These are phyloP conservation scores for Trichechus manatus DNA, from an alignment of 2,113 vertebrate species.

Conservation along the genomic window DNA sequence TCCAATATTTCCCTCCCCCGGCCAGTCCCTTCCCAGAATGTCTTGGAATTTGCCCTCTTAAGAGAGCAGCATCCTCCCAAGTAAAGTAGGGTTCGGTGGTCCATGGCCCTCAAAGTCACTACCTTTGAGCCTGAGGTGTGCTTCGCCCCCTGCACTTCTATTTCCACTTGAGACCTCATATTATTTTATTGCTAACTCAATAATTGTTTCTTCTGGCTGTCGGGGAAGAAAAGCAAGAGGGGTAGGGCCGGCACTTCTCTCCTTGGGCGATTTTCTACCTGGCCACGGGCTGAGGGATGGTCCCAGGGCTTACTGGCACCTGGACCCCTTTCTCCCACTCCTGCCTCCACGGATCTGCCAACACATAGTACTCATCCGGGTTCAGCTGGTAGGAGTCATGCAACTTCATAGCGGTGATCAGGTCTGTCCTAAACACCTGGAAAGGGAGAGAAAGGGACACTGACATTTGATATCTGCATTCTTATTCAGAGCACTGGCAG, in stretches of 20 bases:
- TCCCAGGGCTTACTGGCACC: constrained; percentile 97
- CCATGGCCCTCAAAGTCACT: neutral
- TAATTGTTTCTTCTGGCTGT: neutral
- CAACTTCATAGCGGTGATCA: constrained; percentile 99
- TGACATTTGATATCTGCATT: constrained; percentile 82
- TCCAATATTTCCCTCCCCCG: neutral
- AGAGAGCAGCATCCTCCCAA: neutral
- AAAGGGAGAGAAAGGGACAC: constrained; percentile 82
- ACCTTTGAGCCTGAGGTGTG: neutral
- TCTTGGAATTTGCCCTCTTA: neutral
- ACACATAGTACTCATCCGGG: constrained; percentile 95
- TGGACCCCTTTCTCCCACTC: constrained; percentile 99
- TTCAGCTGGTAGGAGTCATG: constrained; percentile 97
- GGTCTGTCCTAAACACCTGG: constrained; percentile 98
- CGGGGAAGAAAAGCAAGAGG: accelerated
- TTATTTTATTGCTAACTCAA: neutral
- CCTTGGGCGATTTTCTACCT: constrained; percentile 87
- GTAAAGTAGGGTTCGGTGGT: neutral
- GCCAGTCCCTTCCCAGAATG: neutral
- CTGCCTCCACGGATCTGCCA: constrained; percentile 98
- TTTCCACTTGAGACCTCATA: neutral
- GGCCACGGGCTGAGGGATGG: constrained; percentile 94
- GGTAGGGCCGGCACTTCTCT: accelerated
- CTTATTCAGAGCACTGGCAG: constrained; percentile 73
- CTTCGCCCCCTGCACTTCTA: neutral